Evolutionary conservation across 2,888 invertebrate genomes (phyloP), one percentile per base, ranked within the genome.

Genomic region (Heteromyza rotundicornis): DNA sequence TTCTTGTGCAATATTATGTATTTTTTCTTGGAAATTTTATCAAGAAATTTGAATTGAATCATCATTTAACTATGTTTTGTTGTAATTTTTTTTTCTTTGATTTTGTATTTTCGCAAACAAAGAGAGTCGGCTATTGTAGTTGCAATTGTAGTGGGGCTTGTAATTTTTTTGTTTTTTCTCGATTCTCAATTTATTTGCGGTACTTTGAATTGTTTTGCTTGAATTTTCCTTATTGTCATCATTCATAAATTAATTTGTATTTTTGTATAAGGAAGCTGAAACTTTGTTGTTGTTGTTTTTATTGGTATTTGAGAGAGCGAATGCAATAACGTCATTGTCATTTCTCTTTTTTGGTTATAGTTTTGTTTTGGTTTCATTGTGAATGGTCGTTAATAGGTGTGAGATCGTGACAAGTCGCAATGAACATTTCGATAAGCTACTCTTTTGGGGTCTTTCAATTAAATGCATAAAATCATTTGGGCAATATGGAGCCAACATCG

Each of bases 301-400:
- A 14, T 51, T 51, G 16, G 7, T 17, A 22, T n/a, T 12, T 20
- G 24, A 20, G 24, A 22, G 16, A 8, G 23, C 16, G 52, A 22
- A 49, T n/a, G 52, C 27, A 12, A 51, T 51, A 51, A 27, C 27
- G 23, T 51, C 24, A 23, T 24, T 51, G n/a, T 51, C 27, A 20
- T 19, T 51, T 51, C 16, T 23, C 22, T 8, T 17, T 51, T 14
- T 51, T 51, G 22, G 24, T 51, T 19, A 17, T 17, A n/a, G 14
- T 51, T 51, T 51, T 23, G 51, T 51, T 40, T 40, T 51, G 52
- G 16, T 24, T 23, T 27, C 7, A n/a, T 24, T 51, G 23, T 51
- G 52, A 23, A 51, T 51, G 14, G 52, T 19, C n/a, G 16, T 14
- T n/a, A 51, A 10, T 12, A 27, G 23, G 27, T 27, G 27, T 27